Percentiles rank a stretch among this genome's conserved stretches.
phyloP scores from a whole-genome alignment of 2,888 invertebrate species.

The Hydropsyche betteni region DNA sequence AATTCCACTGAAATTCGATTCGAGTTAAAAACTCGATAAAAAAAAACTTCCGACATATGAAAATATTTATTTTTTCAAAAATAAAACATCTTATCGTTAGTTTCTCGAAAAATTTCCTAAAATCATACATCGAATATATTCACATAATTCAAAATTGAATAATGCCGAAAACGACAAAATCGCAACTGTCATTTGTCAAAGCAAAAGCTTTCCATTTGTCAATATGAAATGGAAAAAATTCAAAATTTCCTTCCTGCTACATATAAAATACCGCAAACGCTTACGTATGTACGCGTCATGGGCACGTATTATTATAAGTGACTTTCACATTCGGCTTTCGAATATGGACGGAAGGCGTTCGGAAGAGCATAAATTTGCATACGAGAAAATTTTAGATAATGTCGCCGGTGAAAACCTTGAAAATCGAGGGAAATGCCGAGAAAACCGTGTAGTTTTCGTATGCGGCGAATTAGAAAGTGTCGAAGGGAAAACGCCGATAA shows the following conservation, averaged over 20 bases:
- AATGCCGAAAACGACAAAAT: too few species aligned
- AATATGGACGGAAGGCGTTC: conserved; percentile 11
- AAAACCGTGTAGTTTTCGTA: neutral
- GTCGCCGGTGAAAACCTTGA: conserved; percentile 11
- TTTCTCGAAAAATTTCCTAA: too few species aligned
- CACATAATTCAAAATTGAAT: too few species aligned
- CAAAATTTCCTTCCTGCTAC: neutral
- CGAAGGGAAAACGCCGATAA: too few species aligned
- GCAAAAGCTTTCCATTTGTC: neutral
- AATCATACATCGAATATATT: too few species aligned
- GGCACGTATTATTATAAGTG: conserved; percentile 4
- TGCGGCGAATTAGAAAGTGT: neutral
- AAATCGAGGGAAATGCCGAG: neutral
- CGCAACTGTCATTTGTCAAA: too few species aligned
- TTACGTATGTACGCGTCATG: conserved; percentile 34
- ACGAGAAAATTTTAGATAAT: neutral
- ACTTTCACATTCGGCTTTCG: conserved; percentile 21
- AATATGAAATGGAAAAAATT: neutral
- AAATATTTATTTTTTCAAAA: too few species aligned
- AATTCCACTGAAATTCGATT: too few species aligned
- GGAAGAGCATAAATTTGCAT: conserved; percentile 1
- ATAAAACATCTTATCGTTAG: too few species aligned
- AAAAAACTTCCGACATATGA: too few species aligned
- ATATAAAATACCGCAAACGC: conserved; percentile 59
- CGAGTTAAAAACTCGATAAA: too few species aligned